Base-by-base conservation (phyloP, 2,888 invertebrate species). In the Siphonodentalium dalli region DNA sequence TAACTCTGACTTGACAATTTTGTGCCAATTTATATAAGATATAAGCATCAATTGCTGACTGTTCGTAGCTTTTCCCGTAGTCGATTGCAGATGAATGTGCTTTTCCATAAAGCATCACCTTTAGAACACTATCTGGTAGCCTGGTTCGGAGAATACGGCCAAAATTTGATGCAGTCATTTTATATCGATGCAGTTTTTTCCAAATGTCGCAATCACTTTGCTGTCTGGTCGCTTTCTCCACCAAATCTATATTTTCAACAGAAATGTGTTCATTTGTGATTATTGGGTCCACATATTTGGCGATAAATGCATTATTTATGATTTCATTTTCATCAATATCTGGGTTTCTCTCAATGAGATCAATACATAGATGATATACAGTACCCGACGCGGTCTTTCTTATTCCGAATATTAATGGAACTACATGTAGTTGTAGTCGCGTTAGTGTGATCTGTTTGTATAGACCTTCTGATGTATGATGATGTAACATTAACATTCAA, bases 21-120 rank as follows among this genome's bases (percentile, higher is more conserved):
- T 31, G 15, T 33, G 20, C 15, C 9, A 8, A 15, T 37, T 3
- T 49, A 8, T 31, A 21, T 1, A 28, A 3, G 9, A 18, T n/a
- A 33, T 41, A 49, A 9, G 5, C 49, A 13, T 13, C 20, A n/a
- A 41, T 33, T 1, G 34, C 41, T 13, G 13, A 15, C 13, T 20
- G 15, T 31, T 49, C 41, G 42, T 49, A n/a, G 3, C 23, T 21
- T 7, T 24, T n/a, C 9, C 41, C 49, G 35, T 41, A 49, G 7
- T 35, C 9, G n/a, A 41, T 42, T 9, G 49, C 49, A 23, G 23
- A 11, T 3, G 49, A 33, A 18, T n/a, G 18, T 34, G 34, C 15
- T 4, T 34, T 34, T 9, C 34, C 34, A 13, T 33, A 15, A 33
- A 28, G 21, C 21, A 6, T 2, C 15, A 26, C 23, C 21, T 11